A percentile compares a stretch with the other conserved stretches of the same genome.
phyloP scores from a whole-genome alignment of 2,113 vertebrate genomes.

The Thymallus thymallus region DNA sequence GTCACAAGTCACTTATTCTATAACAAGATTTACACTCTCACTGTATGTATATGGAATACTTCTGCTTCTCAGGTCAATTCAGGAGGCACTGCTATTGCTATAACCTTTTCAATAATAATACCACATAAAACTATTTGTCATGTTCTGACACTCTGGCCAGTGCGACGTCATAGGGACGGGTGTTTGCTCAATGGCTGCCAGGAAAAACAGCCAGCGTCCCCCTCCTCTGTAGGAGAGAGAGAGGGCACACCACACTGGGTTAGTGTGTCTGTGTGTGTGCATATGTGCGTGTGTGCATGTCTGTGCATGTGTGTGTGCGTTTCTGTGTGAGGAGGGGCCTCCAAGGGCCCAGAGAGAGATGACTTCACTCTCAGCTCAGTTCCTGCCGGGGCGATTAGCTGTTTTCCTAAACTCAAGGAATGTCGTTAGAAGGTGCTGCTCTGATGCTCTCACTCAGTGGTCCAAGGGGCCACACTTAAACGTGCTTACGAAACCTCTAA shows the following conservation, averaged over 20 bases:
- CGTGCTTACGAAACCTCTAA: too few species aligned
- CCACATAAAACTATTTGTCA: constrained; percentile 57
- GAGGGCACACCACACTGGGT: constrained; percentile 7
- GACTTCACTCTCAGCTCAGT: constrained; percentile 42
- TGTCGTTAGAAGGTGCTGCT: constrained; percentile 49
- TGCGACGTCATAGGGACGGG: constrained; percentile 44
- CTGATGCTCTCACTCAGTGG: constrained; percentile 25
- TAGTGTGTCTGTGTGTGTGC: constrained; percentile 4
- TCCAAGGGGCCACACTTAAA: constrained; percentile 12
- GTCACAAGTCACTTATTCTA: constrained; percentile 23
- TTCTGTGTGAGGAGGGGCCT: constrained; percentile 18
- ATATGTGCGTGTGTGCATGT: neutral
- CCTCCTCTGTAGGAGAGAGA: constrained; percentile 26
- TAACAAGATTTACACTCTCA: constrained; percentile 29
- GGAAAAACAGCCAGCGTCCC: constrained; percentile 55
- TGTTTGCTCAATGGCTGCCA: constrained; percentile 53
- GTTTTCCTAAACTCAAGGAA: constrained; percentile 55
- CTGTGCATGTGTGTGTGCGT: constrained; percentile 13
- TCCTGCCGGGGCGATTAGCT: constrained; percentile 35
- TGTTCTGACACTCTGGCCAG: constrained; percentile 47
- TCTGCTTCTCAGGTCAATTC: constrained; percentile 45
- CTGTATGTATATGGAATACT: constrained; percentile 20
- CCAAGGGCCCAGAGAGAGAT: constrained; percentile 19
- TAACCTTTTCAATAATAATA: constrained; percentile 57
- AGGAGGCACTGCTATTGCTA: constrained; percentile 44